Conservation (phyloP, 2,888 invertebrate species). For the Drosophila demipolita region DNA sequence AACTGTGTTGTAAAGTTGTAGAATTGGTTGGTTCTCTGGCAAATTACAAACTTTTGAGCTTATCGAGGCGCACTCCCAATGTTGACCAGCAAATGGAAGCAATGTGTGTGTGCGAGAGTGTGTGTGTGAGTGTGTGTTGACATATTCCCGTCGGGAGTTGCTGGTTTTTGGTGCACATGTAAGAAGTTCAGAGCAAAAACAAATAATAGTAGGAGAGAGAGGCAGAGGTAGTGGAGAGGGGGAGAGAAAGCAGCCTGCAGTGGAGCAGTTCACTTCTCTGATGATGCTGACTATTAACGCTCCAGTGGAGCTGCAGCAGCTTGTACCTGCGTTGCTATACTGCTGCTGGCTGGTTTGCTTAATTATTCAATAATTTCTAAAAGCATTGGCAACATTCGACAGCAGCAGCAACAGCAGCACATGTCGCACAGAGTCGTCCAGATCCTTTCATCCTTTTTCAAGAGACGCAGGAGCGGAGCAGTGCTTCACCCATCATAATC, state of each 20-base stretch:
- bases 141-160: constrained; percentile 66
- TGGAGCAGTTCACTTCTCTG: constrained; percentile 1
- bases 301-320: constrained; percentile 33
- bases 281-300: constrained; percentile 58
- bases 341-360: constrained; percentile 77
- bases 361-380: constrained; percentile 85
- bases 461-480: constrained; percentile 15
- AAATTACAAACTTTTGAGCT: constrained; percentile 69
- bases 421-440: constrained; percentile 36
- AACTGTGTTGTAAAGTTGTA: not conserved
- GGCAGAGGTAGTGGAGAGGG: not conserved
- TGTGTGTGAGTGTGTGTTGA: constrained; percentile 29
- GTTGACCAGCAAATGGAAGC: constrained; percentile 1
- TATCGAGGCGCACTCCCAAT: constrained; percentile 46
- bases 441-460: constrained; percentile 71
- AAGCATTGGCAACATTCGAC: constrained; percentile 76
- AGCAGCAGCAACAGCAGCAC: constrained; percentile 14
- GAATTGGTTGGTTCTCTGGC: constrained; percentile 23
- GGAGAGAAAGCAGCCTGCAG: not conserved
- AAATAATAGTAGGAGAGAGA: constrained; percentile 47
- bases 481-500: constrained; percentile 57
- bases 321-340: constrained; percentile 60
- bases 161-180: constrained; percentile 46
- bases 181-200: constrained; percentile 76
- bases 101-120: not conserved